These are phyloP conservation scores for Zaprionus vittiger DNA, from an alignment of 1,140 invertebrate species.

Conservation along the genomic window DNA sequence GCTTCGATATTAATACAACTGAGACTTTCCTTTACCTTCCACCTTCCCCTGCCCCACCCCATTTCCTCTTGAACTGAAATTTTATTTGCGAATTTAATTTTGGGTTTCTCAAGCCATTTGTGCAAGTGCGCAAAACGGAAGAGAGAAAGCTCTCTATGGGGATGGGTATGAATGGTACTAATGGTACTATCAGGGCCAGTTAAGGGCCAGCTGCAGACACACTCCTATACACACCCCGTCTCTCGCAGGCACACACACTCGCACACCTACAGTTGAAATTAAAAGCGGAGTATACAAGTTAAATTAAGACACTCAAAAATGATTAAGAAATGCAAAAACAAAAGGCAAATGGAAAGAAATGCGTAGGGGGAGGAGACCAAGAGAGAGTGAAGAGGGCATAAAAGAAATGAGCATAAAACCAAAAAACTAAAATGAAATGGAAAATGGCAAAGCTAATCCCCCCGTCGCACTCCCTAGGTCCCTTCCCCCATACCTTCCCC, in stretches of 20 bases:
- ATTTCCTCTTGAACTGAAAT: slow-evolving; percentile 15
- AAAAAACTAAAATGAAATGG: slow-evolving; percentile 55
- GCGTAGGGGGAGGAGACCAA: background rate
- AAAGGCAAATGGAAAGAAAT: slow-evolving; percentile 43
- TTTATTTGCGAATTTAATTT: slow-evolving; percentile 32
- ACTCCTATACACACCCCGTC: background rate
- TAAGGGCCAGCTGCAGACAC: slow-evolving; percentile 36
- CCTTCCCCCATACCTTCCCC: background rate
- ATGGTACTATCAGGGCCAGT: slow-evolving; percentile 72
- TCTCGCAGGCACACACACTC: background rate
- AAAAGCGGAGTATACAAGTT: slow-evolving; percentile 70
- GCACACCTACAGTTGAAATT: slow-evolving; percentile 48
- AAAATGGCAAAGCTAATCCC: slow-evolving; percentile 32
- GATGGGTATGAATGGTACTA: slow-evolving; percentile 45
- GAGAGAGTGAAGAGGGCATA: slow-evolving; percentile 12
- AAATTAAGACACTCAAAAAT: slow-evolving; percentile 80
- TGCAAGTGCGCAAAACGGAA: slow-evolving; percentile 1
- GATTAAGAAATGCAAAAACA: slow-evolving; percentile 74
- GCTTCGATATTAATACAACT: background rate
- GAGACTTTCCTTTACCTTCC: background rate
- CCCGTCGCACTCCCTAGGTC: background rate
- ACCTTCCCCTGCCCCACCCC: background rate
- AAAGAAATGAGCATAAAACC: slow-evolving; percentile 48
- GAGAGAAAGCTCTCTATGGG: slow-evolving; percentile 10
- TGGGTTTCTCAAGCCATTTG: slow-evolving; percentile 12